Percentiles rank a stretch among this genome's conserved stretches.
Evolutionary conservation across 1,140 invertebrate species (phyloP).

Genomic region (Triops longicaudatus): DNA sequence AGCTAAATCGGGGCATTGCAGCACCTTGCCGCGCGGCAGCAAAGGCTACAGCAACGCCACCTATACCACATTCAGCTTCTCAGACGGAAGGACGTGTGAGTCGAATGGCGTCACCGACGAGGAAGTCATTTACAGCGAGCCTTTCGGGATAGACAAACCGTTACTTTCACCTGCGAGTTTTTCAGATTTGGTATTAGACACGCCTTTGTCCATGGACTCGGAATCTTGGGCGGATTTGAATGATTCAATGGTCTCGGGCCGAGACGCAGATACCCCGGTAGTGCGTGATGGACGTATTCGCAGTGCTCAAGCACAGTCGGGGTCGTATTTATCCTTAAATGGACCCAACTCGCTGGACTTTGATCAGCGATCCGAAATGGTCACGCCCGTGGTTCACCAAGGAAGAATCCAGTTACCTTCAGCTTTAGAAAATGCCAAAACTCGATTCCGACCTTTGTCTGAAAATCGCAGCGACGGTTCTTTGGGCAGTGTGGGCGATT

Average conservation of each 20-base stretch:
- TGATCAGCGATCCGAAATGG: slow-evolving; percentile 9
- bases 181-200: background rate
- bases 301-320: background rate
- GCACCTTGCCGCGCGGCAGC: slow-evolving; percentile 3
- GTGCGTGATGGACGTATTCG: background rate
- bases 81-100: background rate
- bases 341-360: background rate
- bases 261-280: background rate
- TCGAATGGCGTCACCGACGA: background rate
- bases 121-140: background rate
- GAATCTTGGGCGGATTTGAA: slow-evolving; percentile 3
- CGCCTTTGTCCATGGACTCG: background rate
- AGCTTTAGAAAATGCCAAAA: slow-evolving; percentile 8
- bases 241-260: background rate
- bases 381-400: slow-evolving; percentile 25
- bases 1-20: background rate
- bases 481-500: slow-evolving; percentile 25
- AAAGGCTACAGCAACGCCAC: slow-evolving; percentile 4
- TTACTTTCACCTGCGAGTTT: background rate
- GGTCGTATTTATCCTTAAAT: background rate
- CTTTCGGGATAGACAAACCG: background rate
- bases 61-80: background rate
- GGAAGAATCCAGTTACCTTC: slow-evolving; percentile 21
- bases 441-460: slow-evolving; percentile 16
- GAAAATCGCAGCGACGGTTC: slow-evolving; percentile 16